Conservation (phyloP, 2,113 vertebrate genomes). For the Mobula birostris region DNA sequence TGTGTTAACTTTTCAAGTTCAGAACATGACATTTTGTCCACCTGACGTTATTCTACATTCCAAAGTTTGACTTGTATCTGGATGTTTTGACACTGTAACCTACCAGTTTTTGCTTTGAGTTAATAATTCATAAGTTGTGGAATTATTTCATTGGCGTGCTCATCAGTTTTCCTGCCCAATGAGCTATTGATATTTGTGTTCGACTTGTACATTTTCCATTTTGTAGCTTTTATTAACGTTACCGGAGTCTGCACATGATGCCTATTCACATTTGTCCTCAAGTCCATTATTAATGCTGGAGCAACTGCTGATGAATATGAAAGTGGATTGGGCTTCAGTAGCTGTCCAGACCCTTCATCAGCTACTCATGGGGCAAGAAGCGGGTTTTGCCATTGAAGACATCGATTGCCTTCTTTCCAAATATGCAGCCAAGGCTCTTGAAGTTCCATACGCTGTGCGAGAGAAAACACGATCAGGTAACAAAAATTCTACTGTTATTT, state of each 20-base stretch:
- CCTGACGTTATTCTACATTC: background rate
- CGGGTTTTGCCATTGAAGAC: conserved; percentile 65
- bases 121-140: background rate
- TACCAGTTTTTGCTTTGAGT: background rate
- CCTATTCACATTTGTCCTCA: conserved; percentile 77
- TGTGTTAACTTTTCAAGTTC: background rate
- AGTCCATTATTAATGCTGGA: conserved; percentile 87
- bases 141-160: background rate
- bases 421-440: conserved; percentile 81
- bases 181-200: background rate
- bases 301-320: conserved; percentile 95
- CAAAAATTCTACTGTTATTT: conserved; percentile 39
- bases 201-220: background rate
- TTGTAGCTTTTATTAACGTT: conserved; percentile 78
- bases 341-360: conserved; percentile 70
- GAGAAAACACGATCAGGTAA: conserved; percentile 74
- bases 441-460: conserved; percentile 76
- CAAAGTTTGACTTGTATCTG: background rate
- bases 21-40: too few species aligned
- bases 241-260: conserved; percentile 69
- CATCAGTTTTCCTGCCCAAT: background rate
- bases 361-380: conserved; percentile 68
- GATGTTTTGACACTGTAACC: background rate
- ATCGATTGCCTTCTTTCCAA: conserved; percentile 74
- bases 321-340: conserved; percentile 81